Evolutionary conservation across 2,797 vertebrate species (phyloP), one percentile per base, ranked within the genome.

Genomic region (Galago senegalensis): DNA sequence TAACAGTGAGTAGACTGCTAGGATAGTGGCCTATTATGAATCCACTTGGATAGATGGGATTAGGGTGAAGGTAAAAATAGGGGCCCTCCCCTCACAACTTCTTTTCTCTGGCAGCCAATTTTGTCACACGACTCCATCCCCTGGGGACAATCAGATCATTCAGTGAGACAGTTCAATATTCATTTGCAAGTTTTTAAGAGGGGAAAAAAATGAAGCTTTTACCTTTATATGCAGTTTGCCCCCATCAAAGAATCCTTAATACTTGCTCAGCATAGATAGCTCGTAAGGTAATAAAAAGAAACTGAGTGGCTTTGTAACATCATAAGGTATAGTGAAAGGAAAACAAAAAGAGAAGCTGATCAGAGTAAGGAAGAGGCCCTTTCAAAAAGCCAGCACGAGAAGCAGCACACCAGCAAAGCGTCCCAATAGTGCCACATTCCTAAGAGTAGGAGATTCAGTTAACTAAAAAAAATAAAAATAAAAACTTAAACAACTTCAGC

Each of bases 311-410:
- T 86, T 43, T 76, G 31, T 87, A 91, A 18, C 20, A 75, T 80
- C 53, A 75, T 76, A 80, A 88, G 29, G 23, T 46, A 89, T 14
- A 11, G 29, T 91, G 67, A 92, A 58, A 17, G n/a, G 21, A 86
- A 58, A 91, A 53, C 21, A 75, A 65, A 34, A 69, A 49, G 27
- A 86, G 29, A 70, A 89, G 14, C 29, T 75, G 21, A 79, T 23
- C 37, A 83, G 53, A 92, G 34, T 20, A 23, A 90, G 43, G 34
- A 73, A 92, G 37, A 79, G 61, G 27, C 20, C 46, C 21, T 76
- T 95, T 93, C 89, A 93, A 61, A 88, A 92, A 94, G 61, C 31
- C 73, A 75, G 34, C 43, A 80, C 34, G 14, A 40, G 76, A 95
- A 94, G 56, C 92, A 93, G 63, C 21, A 76, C 43, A 70, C 10